These are phyloP conservation scores for Andrena minutula DNA, from an alignment of 2,888 invertebrate species.

Conservation along the genomic window DNA sequence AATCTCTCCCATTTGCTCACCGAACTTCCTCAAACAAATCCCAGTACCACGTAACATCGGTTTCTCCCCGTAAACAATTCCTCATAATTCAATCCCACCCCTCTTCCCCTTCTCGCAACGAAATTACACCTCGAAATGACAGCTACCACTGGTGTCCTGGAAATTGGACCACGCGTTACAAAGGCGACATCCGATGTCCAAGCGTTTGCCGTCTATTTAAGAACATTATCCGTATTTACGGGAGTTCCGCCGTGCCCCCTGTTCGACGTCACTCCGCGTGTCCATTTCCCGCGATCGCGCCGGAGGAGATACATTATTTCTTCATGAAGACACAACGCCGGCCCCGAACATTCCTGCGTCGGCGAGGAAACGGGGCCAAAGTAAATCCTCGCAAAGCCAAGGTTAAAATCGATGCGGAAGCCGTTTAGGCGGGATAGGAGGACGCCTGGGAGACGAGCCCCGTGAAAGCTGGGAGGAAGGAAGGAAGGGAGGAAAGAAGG, in stretches of 20 bases:
- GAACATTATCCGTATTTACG: constrained; percentile 22
- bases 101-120: not conserved
- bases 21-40: too few species aligned
- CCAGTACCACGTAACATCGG: too few species aligned
- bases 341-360: constrained; percentile 28
- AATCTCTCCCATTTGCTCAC: too few species aligned
- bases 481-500: constrained; percentile 28
- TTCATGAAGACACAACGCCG: constrained; percentile 50
- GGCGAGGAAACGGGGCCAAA: constrained; percentile 56
- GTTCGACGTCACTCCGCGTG: constrained; percentile 26
- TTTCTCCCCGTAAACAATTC: too few species aligned
- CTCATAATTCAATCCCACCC: too few species aligned
- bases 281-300: constrained; percentile 42
- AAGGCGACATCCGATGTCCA: not conserved
- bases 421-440: constrained; percentile 63
- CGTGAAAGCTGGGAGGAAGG: constrained; percentile 22
- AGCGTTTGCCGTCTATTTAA: constrained; percentile 3
- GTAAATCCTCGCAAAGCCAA: constrained; percentile 70
- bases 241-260: not conserved
- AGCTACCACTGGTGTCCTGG: not conserved
- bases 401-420: constrained; percentile 72
- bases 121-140: not conserved
- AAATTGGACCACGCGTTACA: constrained; percentile 5
- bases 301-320: constrained; percentile 54
- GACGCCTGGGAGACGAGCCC: constrained; percentile 20